Base-by-base conservation (phyloP, 1,140 invertebrate genomes). In the Bursaphelenchus mucronatus region DNA sequence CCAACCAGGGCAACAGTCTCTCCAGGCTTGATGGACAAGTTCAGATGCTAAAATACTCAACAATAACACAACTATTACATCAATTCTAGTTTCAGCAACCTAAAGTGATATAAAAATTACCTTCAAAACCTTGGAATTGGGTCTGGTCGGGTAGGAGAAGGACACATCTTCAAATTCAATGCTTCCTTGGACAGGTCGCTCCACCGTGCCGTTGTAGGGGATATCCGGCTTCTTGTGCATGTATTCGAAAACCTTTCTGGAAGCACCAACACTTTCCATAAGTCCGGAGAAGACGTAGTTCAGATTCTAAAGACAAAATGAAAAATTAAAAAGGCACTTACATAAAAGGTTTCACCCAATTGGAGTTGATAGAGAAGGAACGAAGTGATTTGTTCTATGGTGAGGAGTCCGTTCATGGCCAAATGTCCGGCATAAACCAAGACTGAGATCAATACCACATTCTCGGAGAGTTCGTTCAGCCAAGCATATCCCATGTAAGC, bases 41-140 rank as follows among this genome's bases (percentile, higher is more conserved):
- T 76, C 9, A 84, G 52, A 55, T 81, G 73, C 78, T 84, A 63
- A 9, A 78, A 68, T 44, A 17, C 50, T 3, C 21, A 11, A 30
- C 7, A 43, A 6, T 64, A 67, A n/a, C 13, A 11, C 9, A 11
- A 3, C 4, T 21, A 46, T 51, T 21, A 17, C 30, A 1, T 30
- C 30, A 30, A 30, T 30, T 30, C 5, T 30, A 30, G 30, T 30
- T 30, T 30, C 1, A 30, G 2, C 1, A 30, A 30, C 5, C 30
- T 1, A 49, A 61, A 30, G 21, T 64, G 1, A 49, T 13, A 49
- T 57, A 64, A 49, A n/a, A 43, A 39, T 47, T 10, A 86, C 86
- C 72, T 87, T 85, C 6, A 92, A 82, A 66, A 94, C 88, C 83
- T 80, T 65, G 17, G 79, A 69, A 39, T 83, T 82, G 53, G 81